Evolutionary conservation across 1,140 invertebrate genomes (phyloP).

Genomic region (Yoshiicerus persimilis): DNA sequence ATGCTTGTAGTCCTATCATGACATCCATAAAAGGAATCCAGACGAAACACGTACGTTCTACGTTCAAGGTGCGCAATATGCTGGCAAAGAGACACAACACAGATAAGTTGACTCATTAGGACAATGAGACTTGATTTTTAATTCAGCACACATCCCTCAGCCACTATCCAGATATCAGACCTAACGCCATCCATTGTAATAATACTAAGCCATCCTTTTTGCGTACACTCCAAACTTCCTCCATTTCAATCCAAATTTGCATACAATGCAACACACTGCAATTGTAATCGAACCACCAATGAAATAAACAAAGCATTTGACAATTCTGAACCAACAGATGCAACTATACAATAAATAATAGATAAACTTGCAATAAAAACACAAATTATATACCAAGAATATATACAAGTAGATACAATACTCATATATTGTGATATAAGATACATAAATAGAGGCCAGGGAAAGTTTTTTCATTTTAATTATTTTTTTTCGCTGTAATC

Average conservation of each 20-base stretch:
- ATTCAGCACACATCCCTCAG: background rate
- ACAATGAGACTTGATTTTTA: constrained; percentile 9
- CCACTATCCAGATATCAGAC: background rate
- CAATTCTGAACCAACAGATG: background rate
- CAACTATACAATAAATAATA: no score
- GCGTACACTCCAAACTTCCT: background rate
- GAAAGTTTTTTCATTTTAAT: no score
- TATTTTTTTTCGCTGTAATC: no score
- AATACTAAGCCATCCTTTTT: background rate
- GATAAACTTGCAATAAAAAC: no score
- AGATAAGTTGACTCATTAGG: constrained; percentile 10
- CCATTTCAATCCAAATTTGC: background rate
- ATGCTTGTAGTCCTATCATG: background rate
- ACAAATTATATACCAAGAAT: no score
- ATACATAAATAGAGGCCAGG: no score
- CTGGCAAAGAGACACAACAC: background rate
- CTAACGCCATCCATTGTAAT: no score
- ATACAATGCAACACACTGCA: background rate
- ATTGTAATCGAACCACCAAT: no score
- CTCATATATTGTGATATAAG: no score
- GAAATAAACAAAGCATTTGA: background rate
- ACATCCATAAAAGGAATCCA: background rate
- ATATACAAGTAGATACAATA: no score
- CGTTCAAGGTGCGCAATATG: background rate
- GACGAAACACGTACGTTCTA: background rate